Base-by-base conservation (phyloP, 1,140 invertebrate genomes). In the Neodiprion pinetum region DNA sequence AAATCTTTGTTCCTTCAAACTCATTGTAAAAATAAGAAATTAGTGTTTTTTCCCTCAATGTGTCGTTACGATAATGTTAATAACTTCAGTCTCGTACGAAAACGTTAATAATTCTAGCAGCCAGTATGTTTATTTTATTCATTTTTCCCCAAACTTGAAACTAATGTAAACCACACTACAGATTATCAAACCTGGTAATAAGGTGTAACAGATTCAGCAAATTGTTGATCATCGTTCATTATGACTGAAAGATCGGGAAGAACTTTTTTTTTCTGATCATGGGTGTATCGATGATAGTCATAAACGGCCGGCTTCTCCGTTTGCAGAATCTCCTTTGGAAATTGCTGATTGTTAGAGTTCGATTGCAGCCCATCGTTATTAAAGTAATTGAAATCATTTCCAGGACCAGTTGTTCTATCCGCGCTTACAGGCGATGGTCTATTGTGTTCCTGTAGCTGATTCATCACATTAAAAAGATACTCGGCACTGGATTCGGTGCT, bases 391-490 rank as follows among this genome's bases (percentile, higher is more conserved):
- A 61, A 17, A 61, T 61, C 53, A 9, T 9, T 61, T 14, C 53
- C 11, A 17, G 53, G 53, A 17, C 53, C 53, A 8, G 53, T 67
- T 7, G 11, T 2, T 7, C 12, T 48, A 68, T 70, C 14, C 2
- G 61, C 21, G 3, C 17, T 47, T 40, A 65, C 7, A 65, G 47
- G 21, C 65, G 53, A 4, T 78, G 76, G 9, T 78, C 21, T 69
- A 73, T 84, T 81, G 66, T 83, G 75, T 61, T 79, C 76, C 49
- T 80, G 79, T 12, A 84, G 76, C 70, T 84, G 78, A 8, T 77
- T 53, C 81, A 84, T 84, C 48, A 74, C 83, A 21, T 83, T 83
- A 17, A 77, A 78, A 14, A 84, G 78, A 76, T 84, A 84, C 1
- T 83, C 81, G 12, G 76, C 82, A 53, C 83, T 84, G 1, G 83